Evolutionary conservation across 2,113 vertebrate species (phyloP), one percentile per base, ranked within the genome.

Genomic region (Lonchura striata): DNA sequence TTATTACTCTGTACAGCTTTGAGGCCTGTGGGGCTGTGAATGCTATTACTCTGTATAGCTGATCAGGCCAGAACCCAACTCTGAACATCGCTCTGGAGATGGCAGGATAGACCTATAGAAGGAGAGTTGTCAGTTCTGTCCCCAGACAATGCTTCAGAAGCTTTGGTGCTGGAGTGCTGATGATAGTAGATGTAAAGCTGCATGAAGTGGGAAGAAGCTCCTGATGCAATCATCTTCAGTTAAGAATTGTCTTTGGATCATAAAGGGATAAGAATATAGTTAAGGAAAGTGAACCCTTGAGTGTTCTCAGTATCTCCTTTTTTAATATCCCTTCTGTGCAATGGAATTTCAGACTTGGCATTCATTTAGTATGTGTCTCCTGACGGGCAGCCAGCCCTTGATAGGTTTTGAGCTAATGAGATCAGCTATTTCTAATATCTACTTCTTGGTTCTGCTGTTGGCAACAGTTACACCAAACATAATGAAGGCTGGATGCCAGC

Each of bases 361-460:
- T 95, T 94, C 39, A 83, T 85, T 57, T 85, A 76, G 39, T 76
- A 22, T 65, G 52, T 0, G 5, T 82, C 61, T 89, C 37, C 61
- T 78, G 91, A 94, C 92, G 91, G 91, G 89, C 80, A 93, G 76
- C 57, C 65, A 92, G 94, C 84, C 89, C 61, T 95, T 79, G 44
- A 31, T 92, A 84, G 28, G 31, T 92, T 96, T 88, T 88, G 46
- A 90, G 39, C 50, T 86, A 96, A 93, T 94, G 71, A 92, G 86
- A 79, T 94, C 90, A 95, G 66, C 52, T 92, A 88, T 80, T 92
- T 94, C 85, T 90, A 77, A 44, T 94, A 95, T 80, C 88, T 93
- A 9, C 46, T 92, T 59, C 68, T 95, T 92, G 85, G 79, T 95
- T 92, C 63, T 93, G 60, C 64, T 95, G 24, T 94, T 95, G 87